phyloP scores from a whole-genome alignment of 2,888 invertebrate genomes.

The Creontiades dilutus region DNA sequence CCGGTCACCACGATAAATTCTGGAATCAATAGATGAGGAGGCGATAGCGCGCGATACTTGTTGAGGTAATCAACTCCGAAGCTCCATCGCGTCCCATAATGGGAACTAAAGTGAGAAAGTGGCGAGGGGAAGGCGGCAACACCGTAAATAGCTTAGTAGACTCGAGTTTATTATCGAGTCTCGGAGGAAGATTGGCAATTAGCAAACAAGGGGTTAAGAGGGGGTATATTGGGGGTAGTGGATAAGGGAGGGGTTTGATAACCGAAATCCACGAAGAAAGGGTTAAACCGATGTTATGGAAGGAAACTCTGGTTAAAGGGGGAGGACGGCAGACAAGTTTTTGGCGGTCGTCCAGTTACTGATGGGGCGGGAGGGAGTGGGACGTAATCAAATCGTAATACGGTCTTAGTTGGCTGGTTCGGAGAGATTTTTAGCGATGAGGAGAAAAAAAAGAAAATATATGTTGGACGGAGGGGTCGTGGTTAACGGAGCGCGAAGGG shows the following conservation, averaged over 20 bases:
- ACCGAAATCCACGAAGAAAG: conserved; percentile 36
- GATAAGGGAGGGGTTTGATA: not conserved
- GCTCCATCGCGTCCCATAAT: conserved; percentile 8
- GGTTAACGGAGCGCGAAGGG: not conserved
- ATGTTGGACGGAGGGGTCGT: not conserved
- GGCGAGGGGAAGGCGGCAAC: not conserved
- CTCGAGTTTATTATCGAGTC: conserved; percentile 62
- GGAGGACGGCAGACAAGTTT: conserved; percentile 19
- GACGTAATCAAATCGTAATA: conserved; percentile 52
- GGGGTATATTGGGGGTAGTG: not conserved
- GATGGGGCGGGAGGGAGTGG: not conserved
- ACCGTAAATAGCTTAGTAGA: conserved; percentile 51
- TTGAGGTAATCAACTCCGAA: conserved; percentile 24
- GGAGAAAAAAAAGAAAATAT: not conserved
- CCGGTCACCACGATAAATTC: conserved; percentile 22
- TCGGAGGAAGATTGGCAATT: conserved; percentile 65
- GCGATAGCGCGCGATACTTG: conserved; percentile 35
- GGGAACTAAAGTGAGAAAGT: conserved; percentile 32
- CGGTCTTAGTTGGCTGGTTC: conserved; percentile 44
- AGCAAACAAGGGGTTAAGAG: conserved; percentile 62
- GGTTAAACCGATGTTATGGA: conserved; percentile 34
- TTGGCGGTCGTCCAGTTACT: conserved; percentile 44
- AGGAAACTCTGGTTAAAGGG: conserved; percentile 26
- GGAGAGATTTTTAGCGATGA: not conserved
- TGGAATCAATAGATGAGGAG: conserved; percentile 9